Conservation (phyloP, 2,888 invertebrate species). For the Anthrax anthrax region DNA sequence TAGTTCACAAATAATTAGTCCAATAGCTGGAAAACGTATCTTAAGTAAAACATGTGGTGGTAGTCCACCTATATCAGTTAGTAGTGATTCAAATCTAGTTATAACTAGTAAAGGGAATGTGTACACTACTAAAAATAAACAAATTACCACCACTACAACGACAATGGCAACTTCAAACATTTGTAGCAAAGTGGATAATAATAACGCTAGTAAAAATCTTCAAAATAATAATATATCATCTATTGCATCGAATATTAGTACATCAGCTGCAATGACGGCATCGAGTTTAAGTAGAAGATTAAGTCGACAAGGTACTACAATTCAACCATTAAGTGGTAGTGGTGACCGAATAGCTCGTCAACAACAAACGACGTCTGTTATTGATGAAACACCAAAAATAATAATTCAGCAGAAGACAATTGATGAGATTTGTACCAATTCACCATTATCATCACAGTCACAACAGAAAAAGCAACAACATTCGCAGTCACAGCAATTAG, state of each 20-base stretch:
- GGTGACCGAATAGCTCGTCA: background rate
- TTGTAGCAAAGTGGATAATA: slow-evolving; percentile 20
- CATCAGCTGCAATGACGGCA: slow-evolving; percentile 19
- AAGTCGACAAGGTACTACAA: background rate
- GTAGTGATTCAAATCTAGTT: slow-evolving; percentile 11
- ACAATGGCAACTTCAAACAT: slow-evolving; percentile 21
- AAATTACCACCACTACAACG: background rate
- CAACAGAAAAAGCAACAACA: slow-evolving; percentile 12
- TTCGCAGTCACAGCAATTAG: slow-evolving; percentile 4
- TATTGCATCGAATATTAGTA: slow-evolving; percentile 2
- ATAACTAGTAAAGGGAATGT: slow-evolving; percentile 23
- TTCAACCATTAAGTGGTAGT: background rate
- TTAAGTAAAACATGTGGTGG: background rate
- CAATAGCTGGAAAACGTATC: background rate
- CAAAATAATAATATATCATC: background rate
- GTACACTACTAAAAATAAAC: slow-evolving; percentile 10
- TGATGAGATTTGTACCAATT: background rate
- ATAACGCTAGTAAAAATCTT: background rate
- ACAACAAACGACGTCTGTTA: background rate
- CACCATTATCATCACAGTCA: slow-evolving; percentile 2
- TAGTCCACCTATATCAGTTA: slow-evolving; percentile 14
- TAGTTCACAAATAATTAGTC: background rate
- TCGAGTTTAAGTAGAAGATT: slow-evolving; percentile 19
- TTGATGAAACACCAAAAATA: background rate
- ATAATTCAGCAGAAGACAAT: background rate